phyloP scores from a whole-genome alignment of 2,888 invertebrate genomes.

The Micoletzkya japonica region DNA sequence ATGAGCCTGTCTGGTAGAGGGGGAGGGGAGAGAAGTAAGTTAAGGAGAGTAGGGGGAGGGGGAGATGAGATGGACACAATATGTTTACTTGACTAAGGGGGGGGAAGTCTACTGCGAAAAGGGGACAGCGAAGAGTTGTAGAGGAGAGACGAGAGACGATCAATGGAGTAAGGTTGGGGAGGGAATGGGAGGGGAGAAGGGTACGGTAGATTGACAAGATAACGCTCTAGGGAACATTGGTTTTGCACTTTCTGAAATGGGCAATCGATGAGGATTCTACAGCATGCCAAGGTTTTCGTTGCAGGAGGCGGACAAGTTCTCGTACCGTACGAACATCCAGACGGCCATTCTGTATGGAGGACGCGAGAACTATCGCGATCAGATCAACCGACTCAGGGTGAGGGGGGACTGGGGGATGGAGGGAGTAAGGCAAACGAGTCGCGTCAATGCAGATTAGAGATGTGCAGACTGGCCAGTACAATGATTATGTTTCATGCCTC shows the following conservation, averaged over 20 bases:
- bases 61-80: not conserved
- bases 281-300: not conserved
- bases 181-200: not conserved
- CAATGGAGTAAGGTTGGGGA: no score
- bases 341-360: slow-evolving; percentile 98
- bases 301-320: slow-evolving; percentile 44
- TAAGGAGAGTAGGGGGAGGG: not conserved
- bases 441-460: no score
- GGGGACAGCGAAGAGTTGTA: not conserved
- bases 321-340: slow-evolving; percentile 88
- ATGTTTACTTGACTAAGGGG: no score
- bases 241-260: not conserved
- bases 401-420: no score
- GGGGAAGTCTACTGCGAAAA: no score
- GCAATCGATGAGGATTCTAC: not conserved
- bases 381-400: slow-evolving; percentile 60
- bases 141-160: no score
- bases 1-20: no score
- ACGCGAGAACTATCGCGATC: slow-evolving; percentile 64
- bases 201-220: not conserved
- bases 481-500: no score
- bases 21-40: no score
- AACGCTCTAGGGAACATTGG: not conserved
- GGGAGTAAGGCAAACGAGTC: no score
- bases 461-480: no score